These are phyloP conservation scores for Ovis canadensis DNA, from an alignment of 2,113 vertebrate species.

Conservation along the genomic window DNA sequence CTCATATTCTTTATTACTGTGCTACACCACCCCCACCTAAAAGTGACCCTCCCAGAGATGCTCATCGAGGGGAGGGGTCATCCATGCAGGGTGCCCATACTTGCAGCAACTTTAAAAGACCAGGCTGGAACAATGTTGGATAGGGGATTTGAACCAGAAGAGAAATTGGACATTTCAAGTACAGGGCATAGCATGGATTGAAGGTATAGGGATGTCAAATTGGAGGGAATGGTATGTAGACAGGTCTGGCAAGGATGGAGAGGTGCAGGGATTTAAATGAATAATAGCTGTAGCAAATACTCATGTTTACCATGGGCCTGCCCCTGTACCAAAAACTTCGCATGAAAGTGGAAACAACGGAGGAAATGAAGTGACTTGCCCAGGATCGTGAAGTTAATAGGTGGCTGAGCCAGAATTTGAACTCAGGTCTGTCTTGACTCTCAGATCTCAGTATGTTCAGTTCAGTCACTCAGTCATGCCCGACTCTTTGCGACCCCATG, in stretches of 20 bases:
- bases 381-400: not conserved
- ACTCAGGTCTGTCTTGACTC: not conserved
- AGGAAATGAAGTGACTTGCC: not conserved
- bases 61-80: not conserved
- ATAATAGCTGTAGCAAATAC: not conserved
- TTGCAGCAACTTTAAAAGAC: not conserved
- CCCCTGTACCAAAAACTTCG: not conserved
- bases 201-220: not conserved
- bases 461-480: no score
- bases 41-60: not conserved
- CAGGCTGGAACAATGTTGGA: not conserved
- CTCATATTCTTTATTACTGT: not conserved
- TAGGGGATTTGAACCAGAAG: not conserved
- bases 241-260: not conserved
- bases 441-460: not conserved
- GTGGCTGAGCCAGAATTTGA: slow-evolving; percentile 16
- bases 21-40: not conserved
- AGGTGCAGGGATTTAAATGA: not conserved
- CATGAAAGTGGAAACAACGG: not conserved
- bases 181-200: not conserved
- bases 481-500: no score
- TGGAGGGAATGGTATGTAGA: not conserved
- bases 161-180: not conserved
- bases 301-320: not conserved
- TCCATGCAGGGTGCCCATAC: not conserved